Evolutionary conservation across 2,113 vertebrate species (phyloP), one percentile per base, ranked within the genome.

Genomic region (Odobenus rosmarus): DNA sequence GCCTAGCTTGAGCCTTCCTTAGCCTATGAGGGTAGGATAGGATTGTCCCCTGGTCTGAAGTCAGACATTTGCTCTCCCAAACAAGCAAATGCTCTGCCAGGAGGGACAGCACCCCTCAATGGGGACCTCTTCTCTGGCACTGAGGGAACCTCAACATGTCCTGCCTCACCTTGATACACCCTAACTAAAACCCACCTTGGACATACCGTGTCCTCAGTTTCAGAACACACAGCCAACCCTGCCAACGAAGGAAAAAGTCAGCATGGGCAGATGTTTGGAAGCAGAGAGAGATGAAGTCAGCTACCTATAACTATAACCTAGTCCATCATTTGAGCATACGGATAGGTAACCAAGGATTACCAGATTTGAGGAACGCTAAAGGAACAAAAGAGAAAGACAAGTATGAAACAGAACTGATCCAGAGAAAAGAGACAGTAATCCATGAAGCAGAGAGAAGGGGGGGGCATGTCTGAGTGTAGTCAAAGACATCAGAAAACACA

Each of bases 401-500:
- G 57, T 12, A 59, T 5, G 4, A 85, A 88, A 69, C 0, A 79
- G 28, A 89, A 87, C 11, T 31, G 9, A 93, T 13, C 24, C 49
- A 91, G 19, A 85, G 84, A 87, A 92, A 3, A 72, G 28, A 86
- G 71, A 69, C 0, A 64, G 49, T 19, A 49, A 67, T 53, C 74
- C 42, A 55, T 14, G 21, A 77, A 36, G 14, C 14, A 74, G 7
- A 76, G 49, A n/a, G 5, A 16, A 46, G 23, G 16, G 4, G 2
- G 6, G 18, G 16, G 3, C 1, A 4, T 39, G 15, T 33, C 16
- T 26, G 23, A 90, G 24, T 83, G 1, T 1, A 55, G 24, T 74
- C 74, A 94, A 92, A 93, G 33, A 74, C 15, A 77, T 10, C n/a
- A 81, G 80, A 77, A 91, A 95, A 93, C 23, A 57, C 7, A n/a